Conservation (phyloP, 2,888 invertebrate species). For the Apamea sordens region DNA sequence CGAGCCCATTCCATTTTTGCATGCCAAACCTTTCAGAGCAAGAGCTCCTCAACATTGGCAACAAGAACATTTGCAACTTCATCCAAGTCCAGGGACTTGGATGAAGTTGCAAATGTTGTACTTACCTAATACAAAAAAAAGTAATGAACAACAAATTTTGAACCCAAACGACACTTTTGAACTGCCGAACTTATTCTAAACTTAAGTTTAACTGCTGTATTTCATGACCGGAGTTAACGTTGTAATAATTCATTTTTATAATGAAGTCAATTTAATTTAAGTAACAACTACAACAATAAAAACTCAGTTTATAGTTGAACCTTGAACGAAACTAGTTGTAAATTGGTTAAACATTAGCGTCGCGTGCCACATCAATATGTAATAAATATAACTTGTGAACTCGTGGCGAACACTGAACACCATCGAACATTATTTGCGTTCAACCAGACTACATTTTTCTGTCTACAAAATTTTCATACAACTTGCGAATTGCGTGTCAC, state of each 20-base stretch:
- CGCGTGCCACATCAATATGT: conserved; percentile 74
- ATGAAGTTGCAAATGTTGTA: not conserved
- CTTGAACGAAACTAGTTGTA: conserved; percentile 71
- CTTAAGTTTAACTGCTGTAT: conserved; percentile 35
- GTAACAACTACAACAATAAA: conserved; percentile 54
- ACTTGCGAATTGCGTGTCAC: conserved; percentile 33
- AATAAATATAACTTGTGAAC: conserved; percentile 70
- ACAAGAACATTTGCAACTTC: not conserved
- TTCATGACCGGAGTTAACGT: conserved; percentile 40
- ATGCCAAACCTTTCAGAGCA: conserved; percentile 13
- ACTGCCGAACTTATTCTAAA: conserved; percentile 19
- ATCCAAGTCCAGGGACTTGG: not conserved
- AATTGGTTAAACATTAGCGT: conserved; percentile 75
- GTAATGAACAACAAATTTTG: conserved; percentile 19
- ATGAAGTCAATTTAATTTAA: conserved; percentile 52
- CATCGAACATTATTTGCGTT: conserved; percentile 52
- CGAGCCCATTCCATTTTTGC: not conserved
- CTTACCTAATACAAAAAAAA: not conserved
- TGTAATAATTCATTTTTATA: conserved; percentile 46
- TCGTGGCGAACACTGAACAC: conserved; percentile 41
- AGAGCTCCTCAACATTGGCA: not conserved
- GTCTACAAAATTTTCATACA: conserved; percentile 31
- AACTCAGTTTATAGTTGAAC: conserved; percentile 64
- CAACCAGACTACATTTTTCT: conserved; percentile 37
- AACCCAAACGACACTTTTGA: conserved; percentile 27